Evolutionary conservation across 1,140 invertebrate species (phyloP), one percentile per base, ranked within the genome.

Genomic region (Eulimnadia texana): DNA sequence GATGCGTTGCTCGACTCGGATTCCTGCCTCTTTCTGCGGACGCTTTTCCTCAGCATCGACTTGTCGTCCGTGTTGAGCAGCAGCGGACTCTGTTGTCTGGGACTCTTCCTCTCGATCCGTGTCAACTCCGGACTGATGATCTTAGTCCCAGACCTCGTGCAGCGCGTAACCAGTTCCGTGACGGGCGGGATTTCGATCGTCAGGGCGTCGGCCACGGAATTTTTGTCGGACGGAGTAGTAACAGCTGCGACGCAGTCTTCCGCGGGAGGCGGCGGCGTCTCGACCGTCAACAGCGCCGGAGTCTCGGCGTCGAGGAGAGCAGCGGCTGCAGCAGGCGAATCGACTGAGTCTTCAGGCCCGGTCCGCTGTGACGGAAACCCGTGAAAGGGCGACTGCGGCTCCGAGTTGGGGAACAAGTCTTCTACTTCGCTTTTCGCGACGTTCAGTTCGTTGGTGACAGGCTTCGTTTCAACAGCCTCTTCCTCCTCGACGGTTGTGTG

Each of bases 111-210:
- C 3, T 57, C 62, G 16, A 47, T 20, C 23, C 57, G 50, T 11
- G 28, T 27, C 16, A 54, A 23, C 51, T 65, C 64, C 20, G 64
- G 64, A 29, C 64, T 65, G 33, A 65, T 60, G 23, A 65, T 50
- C 13, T 64, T 23, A 19, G 59, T 63, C 19, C 61, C 56, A 1
- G 70, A 71, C 27, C 70, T 63, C 2, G 70, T 71, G 28, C 64
- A 65, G 3, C 53, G 58, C 33, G 53, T 62, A 10, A 57, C 33
- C 3, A 28, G 28, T 22, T 61, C 61, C 3, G 61, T 53, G 13
- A 33, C 55, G 1, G 79, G 77, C 2, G 86, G 86, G 63, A 88
- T 88, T 66, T 88, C 85, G 65, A 88, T 88, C 0, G 85, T 73
- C 57, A 88, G 73, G 67, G 86, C 84, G 68, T 88, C 84, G 6